Evolutionary conservation across 2,797 vertebrate genomes (phyloP), one percentile per base, ranked within the genome.

Genomic region (Pygocentrus nattereri): DNA sequence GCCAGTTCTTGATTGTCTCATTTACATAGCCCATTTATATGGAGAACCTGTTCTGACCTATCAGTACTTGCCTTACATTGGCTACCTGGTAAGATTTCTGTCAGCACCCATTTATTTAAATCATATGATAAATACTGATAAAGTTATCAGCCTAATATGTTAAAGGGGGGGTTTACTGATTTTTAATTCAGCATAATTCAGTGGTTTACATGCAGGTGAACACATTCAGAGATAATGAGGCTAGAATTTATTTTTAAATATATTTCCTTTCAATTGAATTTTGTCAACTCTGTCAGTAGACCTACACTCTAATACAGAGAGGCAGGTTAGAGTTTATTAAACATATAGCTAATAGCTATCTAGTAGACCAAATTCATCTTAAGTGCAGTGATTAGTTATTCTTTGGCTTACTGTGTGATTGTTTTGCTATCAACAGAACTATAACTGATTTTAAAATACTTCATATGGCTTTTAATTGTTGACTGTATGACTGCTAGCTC

Each of bases 21-120:
- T 98, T 85, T 96, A 99, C 0, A 90, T 99, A n/a, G 98, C 98
- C 0, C 95, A 97, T 83, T 94, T 99, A 31, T 99, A 99, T 0
- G 98, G 98, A 87, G 98, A 99, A 84, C 98, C 98, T 0, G 97
- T 99, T 72, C 95, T 99, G 80, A 99, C 98, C 23, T 99, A 98
- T 87, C 97, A 99, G 92, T 99, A 98, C 90, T 93, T 99, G 89
- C 98, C 98, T 81, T 99, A 99, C 88, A 97, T 98, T 89, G 96
- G 97, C 90, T 99, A 99, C 89, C 92, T 99, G 95, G 98, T 99
- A 89, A 91, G 94, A 38, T 41, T 52, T 15, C 72, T 30, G 25
- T 64, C 61, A 23, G 13, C 11, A 31, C 18, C 3, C 44, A 15
- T 74, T 16, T 74, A n/a, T 25, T 59, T 7, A 68, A 31, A 47